phyloP scores from a whole-genome alignment of 2,888 invertebrate species.

The Brenthis ino region DNA sequence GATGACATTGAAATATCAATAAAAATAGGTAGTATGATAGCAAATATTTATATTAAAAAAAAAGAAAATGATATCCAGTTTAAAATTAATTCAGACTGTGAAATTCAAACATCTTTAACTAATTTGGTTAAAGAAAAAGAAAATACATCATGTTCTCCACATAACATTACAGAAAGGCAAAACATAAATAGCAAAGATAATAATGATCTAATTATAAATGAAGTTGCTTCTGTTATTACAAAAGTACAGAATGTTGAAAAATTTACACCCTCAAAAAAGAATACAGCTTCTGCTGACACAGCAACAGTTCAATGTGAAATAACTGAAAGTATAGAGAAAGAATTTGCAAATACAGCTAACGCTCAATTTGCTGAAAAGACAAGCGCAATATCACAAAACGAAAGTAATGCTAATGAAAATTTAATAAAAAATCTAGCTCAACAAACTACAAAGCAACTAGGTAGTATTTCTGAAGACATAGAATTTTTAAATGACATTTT shows the following conservation, averaged over 20 bases:
- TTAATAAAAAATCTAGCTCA: constrained; percentile 23
- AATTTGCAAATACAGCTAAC: constrained; percentile 63
- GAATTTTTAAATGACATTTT: constrained; percentile 62
- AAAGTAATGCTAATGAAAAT: constrained; percentile 18
- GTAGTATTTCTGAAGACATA: constrained; percentile 43
- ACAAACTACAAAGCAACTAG: constrained; percentile 15
- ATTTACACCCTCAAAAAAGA: constrained; percentile 58
- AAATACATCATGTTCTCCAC: background rate
- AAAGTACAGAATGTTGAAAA: constrained; percentile 40
- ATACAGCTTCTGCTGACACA: constrained; percentile 72
- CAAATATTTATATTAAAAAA: constrained; percentile 68
- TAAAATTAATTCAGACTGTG: constrained; percentile 63
- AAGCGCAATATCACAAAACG: constrained; percentile 33
- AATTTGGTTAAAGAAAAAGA: constrained; percentile 3
- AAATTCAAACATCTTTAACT: constrained; percentile 61
- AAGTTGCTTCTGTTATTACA: constrained; percentile 28
- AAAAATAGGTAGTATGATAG: constrained; percentile 63
- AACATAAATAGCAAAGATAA: background rate
- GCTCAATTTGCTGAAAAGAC: constrained; percentile 25
- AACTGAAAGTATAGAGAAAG: constrained; percentile 71
- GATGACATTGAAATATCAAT: constrained; percentile 72
- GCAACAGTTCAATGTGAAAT: constrained; percentile 64
- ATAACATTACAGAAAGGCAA: background rate
- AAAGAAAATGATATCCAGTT: constrained; percentile 63
- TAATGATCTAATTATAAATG: background rate